These are phyloP conservation scores for Ammodytes dubius DNA, from an alignment of 2,113 vertebrate species.

Conservation along the genomic window DNA sequence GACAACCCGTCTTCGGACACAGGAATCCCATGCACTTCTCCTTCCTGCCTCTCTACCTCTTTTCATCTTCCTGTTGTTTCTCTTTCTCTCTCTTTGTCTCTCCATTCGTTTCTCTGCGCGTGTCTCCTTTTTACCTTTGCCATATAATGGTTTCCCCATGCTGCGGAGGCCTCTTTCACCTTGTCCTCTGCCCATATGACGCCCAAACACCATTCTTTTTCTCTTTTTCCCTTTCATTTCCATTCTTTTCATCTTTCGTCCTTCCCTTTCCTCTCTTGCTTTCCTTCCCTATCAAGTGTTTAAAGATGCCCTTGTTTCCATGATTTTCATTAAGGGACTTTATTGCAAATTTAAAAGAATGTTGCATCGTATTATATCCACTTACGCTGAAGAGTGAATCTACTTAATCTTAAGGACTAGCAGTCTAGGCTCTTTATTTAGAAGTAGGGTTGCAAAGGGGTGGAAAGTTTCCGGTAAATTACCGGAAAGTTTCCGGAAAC, in stretches of 20 bases:
- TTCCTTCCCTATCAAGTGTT: background rate
- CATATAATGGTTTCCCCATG: constrained; percentile 1
- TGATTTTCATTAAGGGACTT: background rate
- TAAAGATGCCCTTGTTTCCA: background rate
- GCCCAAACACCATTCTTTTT: background rate
- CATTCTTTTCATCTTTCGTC: background rate
- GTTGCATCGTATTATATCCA: background rate
- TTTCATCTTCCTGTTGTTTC: background rate
- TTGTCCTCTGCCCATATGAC: constrained; percentile 1
- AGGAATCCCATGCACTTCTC: background rate
- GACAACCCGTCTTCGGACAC: background rate
- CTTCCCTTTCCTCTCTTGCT: background rate
- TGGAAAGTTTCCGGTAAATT: too few relatives aligned
- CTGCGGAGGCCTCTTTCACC: constrained; percentile 4
- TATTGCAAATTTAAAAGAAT: background rate
- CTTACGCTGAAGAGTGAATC: background rate
- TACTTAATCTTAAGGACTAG: background rate
- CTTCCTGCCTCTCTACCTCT: background rate
- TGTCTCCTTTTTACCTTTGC: background rate
- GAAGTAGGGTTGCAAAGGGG: too few relatives aligned
- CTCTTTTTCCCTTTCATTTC: accelerated
- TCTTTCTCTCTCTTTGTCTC: background rate
- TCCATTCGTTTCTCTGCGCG: background rate
- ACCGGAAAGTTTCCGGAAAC: too few relatives aligned
- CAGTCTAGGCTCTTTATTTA: constrained; percentile 36